phyloP scores from a whole-genome alignment of 2,113 vertebrate species.

The Carollia perspicillata region DNA sequence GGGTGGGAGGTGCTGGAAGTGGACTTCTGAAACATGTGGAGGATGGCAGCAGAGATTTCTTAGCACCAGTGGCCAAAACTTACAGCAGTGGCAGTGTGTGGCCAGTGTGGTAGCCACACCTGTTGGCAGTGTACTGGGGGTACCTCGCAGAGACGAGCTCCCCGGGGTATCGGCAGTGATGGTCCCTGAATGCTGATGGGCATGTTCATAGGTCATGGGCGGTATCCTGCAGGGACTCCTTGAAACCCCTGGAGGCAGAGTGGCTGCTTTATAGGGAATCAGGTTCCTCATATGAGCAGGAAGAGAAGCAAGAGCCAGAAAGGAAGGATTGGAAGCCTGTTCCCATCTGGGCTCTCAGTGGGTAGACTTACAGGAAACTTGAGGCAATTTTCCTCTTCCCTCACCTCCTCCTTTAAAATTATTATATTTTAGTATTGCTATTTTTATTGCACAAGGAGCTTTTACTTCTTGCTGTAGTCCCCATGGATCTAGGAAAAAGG shows the following conservation, averaged over 20 bases:
- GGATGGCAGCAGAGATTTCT: not conserved
- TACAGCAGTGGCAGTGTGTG: not conserved
- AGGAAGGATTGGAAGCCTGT: not conserved
- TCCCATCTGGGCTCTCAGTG: not conserved
- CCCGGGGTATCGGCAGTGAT: too few relatives aligned
- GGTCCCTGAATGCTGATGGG: not conserved
- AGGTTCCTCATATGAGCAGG: not conserved
- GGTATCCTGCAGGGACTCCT: not conserved
- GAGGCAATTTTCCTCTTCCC: not conserved
- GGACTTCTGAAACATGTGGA: not conserved
- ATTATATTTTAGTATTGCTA: not conserved
- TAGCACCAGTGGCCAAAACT: not conserved
- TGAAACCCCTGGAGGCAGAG: not conserved
- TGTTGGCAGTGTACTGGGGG: not conserved
- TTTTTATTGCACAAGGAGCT: not conserved
- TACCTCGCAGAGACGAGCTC: not conserved
- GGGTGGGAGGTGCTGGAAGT: not conserved
- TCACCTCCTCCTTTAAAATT: not conserved
- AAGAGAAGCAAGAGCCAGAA: not conserved
- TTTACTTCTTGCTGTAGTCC: not conserved
- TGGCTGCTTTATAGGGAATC: accelerated
- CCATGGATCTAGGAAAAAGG: not conserved
- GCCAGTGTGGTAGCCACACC: not conserved
- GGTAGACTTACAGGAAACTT: not conserved
- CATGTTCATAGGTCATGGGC: too few relatives aligned